Evolutionary conservation across 2,797 vertebrate species (phyloP).

Genomic region (Lepilemur ruficaudatus): DNA sequence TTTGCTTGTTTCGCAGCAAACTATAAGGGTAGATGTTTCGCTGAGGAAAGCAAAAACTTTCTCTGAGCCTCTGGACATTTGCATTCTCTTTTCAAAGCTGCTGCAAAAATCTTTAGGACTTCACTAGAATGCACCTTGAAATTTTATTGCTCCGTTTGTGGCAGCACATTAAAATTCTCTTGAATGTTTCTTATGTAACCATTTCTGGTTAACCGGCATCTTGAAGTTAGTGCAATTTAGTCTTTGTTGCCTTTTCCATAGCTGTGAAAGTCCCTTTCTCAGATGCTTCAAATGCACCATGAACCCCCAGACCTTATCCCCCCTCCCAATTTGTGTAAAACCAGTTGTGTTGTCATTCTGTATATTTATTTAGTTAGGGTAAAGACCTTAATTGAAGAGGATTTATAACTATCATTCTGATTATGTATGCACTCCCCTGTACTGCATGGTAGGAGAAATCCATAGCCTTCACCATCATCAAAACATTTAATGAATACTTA

Average conservation of each 20-base stretch:
- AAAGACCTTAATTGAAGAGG: background rate
- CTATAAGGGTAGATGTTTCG: background rate
- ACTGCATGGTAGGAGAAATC: background rate
- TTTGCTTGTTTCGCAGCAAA: slow-evolving; percentile 39
- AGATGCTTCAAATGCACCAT: background rate
- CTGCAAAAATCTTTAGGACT: slow-evolving; percentile 46
- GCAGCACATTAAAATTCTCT: slow-evolving; percentile 59
- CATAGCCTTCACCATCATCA: background rate
- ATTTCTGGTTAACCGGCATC: slow-evolving; percentile 37
- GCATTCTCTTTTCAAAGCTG: slow-evolving; percentile 1
- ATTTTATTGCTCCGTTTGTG: slow-evolving; percentile 56
- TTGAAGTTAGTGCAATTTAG: slow-evolving; percentile 41
- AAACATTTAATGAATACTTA: background rate
- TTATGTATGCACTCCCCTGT: background rate
- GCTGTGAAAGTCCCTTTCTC: background rate
- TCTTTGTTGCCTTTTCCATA: background rate
- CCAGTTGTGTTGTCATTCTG: background rate
- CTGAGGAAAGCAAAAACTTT: slow-evolving; percentile 39
- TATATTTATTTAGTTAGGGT: background rate
- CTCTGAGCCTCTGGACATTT: background rate
- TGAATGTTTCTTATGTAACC: slow-evolving; percentile 64
- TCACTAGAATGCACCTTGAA: slow-evolving; percentile 58
- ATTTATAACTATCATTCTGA: background rate
- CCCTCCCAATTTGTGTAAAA: background rate
- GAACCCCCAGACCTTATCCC: background rate